phyloP scores from a whole-genome alignment of 2,888 invertebrate species.

The Brenthis ino region DNA sequence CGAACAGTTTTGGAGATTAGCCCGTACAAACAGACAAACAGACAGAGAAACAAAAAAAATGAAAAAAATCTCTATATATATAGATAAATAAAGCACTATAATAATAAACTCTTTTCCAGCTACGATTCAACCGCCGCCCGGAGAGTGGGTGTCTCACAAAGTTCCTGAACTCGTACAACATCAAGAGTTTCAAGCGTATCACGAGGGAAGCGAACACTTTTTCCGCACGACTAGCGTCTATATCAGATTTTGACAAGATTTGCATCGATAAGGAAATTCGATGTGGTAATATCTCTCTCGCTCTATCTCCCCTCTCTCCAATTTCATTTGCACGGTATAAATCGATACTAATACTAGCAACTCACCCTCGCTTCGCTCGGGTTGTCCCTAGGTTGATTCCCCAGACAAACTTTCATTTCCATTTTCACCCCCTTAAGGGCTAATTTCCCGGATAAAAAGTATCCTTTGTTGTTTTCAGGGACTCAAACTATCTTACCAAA shows the following conservation, averaged over 20 bases:
- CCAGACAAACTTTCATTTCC: too few relatives aligned
- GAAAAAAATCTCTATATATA: too few relatives aligned
- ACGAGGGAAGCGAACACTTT: slow-evolving; percentile 48
- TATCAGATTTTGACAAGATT: slow-evolving; percentile 55
- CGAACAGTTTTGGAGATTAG: too few relatives aligned
- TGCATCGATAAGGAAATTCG: slow-evolving; percentile 46
- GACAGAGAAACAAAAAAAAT: too few relatives aligned
- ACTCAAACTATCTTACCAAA: too few relatives aligned
- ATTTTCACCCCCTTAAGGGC: too few relatives aligned
- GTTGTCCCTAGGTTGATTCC: too few relatives aligned
- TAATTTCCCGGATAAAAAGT: too few relatives aligned
- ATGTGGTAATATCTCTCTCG: slow-evolving; percentile 48
- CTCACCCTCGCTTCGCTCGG: too few relatives aligned
- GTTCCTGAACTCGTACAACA: slow-evolving; percentile 54
- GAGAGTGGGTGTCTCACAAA: slow-evolving; percentile 47
- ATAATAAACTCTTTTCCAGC: slow-evolving; percentile 42
- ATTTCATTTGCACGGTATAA: not conserved
- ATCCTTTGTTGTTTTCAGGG: too few relatives aligned
- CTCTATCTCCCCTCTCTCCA: not conserved
- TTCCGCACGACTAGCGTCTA: slow-evolving; percentile 50
- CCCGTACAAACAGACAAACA: too few relatives aligned
- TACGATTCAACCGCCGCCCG: slow-evolving; percentile 55
- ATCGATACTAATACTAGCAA: not conserved
- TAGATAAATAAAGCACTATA: not conserved
- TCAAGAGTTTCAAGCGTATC: slow-evolving; percentile 53